These are phyloP conservation scores for Hycleus phaleratus DNA, from an alignment of 1,140 invertebrate species.

Conservation along the genomic window DNA sequence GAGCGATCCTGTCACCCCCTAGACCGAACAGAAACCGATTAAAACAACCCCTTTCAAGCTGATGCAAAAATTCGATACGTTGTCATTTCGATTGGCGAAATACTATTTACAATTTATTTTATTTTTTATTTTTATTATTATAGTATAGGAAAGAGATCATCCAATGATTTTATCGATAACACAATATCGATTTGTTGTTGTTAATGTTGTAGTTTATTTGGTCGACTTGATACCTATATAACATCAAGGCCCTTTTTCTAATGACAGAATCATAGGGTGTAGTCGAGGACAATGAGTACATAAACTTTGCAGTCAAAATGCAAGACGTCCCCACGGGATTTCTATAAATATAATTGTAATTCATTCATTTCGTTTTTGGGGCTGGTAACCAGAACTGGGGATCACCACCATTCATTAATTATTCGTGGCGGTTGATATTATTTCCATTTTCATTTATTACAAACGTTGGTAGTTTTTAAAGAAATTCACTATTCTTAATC, in stretches of 20 bases:
- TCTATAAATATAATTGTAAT: slow-evolving; percentile 7
- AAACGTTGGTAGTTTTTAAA: background rate
- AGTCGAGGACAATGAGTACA: slow-evolving; percentile 13
- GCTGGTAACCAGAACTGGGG: too few species aligned
- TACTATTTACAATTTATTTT: slow-evolving; percentile 16
- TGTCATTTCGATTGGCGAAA: slow-evolving; percentile 31
- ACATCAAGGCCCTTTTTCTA: slow-evolving; percentile 22
- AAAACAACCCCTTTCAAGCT: slow-evolving; percentile 28
- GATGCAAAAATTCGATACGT: slow-evolving; percentile 31
- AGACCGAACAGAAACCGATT: slow-evolving; percentile 27
- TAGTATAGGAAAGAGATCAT: background rate
- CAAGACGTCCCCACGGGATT: slow-evolving; percentile 13
- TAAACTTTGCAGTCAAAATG: slow-evolving; percentile 21
- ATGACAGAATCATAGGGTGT: slow-evolving; percentile 31
- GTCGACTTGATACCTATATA: slow-evolving; percentile 9
- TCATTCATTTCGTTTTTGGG: slow-evolving; percentile 10
- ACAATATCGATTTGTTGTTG: background rate
- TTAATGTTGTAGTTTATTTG: slow-evolving; percentile 3
- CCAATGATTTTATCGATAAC: background rate
- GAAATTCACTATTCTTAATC: too few species aligned
- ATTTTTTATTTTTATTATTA: too few species aligned
- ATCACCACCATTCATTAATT: slow-evolving; percentile 13
- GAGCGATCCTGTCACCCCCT: slow-evolving; percentile 23
- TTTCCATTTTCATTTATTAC: too few species aligned
- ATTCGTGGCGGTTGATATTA: slow-evolving; percentile 3